Base-by-base conservation (phyloP, 2,113 vertebrate species). In the Larimichthys polyactis region DNA sequence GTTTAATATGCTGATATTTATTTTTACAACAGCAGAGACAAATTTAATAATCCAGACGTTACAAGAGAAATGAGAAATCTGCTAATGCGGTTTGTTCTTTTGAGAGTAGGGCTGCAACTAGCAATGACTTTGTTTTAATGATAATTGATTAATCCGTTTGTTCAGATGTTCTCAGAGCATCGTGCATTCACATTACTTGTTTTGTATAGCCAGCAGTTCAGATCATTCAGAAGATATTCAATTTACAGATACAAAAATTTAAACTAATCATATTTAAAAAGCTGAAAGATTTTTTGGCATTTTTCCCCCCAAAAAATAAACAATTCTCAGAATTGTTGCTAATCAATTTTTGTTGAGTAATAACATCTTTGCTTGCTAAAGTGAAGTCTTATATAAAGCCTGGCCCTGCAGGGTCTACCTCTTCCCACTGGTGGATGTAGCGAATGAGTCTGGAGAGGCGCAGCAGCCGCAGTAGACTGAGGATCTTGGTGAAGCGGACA, bases 351-450 rank as follows among this genome's bases (percentile, higher is more conserved):
- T 48, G 11, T 36, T 0, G 9, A 60, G 11, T n/a, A 58, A 54
- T 43, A 62, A 49, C 48, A 44, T 16, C 76, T 78, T 46, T 22
- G 15, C 48, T 51, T 51, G 49, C 49, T 19, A 51, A 51, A 51
- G 49, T 49, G 15, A n/a, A 29, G 51, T 27, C 27, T 8, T 27
- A 19, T 44, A 65, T 59, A 15, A 43, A 62, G 10, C 6, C 16
- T 11, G 14, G 63, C 48, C 55, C 27, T 72, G 75, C 36, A 29
- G 51, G 60, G 66, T 96, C 94, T 94, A 99, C 98, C 97, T 99
- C 98, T 91, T 99, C 98, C 98, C 98, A 99, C 91, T 99, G 98
- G 85, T 99, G 98, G 85, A 99, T 99, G 69, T 99, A 99, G 71
- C 98, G 96, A 70, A 99, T 99, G 90, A 99, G 98, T 52, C 98